phyloP scores from a whole-genome alignment of 92 coral and sea anemone genomes.

The Diadumene lineata region DNA sequence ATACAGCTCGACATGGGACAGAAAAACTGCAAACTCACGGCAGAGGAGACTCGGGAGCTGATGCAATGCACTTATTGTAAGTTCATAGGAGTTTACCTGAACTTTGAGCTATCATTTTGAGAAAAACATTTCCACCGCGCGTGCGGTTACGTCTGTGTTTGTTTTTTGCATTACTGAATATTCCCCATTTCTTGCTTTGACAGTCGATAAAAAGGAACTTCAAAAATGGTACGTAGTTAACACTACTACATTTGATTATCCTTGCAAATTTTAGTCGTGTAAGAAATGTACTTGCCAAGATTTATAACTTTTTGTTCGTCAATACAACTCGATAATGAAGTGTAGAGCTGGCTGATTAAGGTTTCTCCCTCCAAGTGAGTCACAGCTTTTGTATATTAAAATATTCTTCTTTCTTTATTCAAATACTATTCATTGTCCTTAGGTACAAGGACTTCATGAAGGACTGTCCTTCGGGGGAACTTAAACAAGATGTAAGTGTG shows the following conservation, averaged over 20 bases:
- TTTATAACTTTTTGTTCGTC: not conserved
- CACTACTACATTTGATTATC: slow-evolving; percentile 6
- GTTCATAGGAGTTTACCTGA: slow-evolving; percentile 38
- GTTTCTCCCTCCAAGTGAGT: not conserved
- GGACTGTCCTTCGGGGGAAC: slow-evolving; percentile 98
- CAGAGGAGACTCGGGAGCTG: slow-evolving; percentile 93
- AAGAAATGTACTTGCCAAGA: not conserved
- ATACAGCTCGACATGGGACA: slow-evolving; percentile 72
- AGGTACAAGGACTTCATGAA: slow-evolving; percentile 99
- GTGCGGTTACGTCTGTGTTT: slow-evolving; percentile 44
- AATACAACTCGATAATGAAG: not conserved
- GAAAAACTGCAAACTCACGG: slow-evolving; percentile 89
- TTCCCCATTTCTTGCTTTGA: slow-evolving; percentile 30
- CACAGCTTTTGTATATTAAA: not conserved
- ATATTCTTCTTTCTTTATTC: not conserved
- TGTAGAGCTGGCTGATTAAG: not conserved
- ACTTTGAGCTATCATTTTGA: slow-evolving; percentile 42
- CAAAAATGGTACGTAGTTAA: slow-evolving; percentile 87
- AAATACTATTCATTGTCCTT: slow-evolving; percentile 7
- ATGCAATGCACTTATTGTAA: slow-evolving; percentile 92
- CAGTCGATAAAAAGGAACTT: slow-evolving; percentile 97
- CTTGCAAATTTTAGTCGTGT: not conserved
- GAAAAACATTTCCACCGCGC: not conserved
- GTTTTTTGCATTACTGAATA: slow-evolving; percentile 8
- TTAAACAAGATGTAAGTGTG: slow-evolving; percentile 85